These are phyloP conservation scores for Umimayanthus kanabou DNA, from an alignment of 92 coral and sea anemone genomes.

Conservation along the genomic window DNA sequence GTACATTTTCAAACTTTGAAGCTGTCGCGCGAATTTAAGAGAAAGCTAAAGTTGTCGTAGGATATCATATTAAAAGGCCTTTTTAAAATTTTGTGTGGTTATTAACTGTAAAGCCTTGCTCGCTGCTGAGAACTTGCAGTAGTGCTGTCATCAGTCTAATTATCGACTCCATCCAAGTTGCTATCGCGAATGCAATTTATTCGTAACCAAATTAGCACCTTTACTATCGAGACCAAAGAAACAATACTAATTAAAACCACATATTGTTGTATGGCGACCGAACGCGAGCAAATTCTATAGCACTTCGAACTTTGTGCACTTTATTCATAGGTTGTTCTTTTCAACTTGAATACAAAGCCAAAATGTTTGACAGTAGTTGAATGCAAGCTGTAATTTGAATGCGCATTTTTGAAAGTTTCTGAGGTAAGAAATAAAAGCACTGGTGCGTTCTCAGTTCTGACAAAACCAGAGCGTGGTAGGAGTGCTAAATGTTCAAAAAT, in stretches of 20 bases:
- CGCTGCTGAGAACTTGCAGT: background rate
- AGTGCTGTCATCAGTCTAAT: conserved; percentile 10
- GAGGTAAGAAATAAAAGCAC: background rate
- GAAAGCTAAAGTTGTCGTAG: too few species aligned
- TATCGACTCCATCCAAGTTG: background rate
- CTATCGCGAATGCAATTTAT: conserved; percentile 5
- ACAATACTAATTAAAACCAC: background rate
- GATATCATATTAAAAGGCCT: too few species aligned
- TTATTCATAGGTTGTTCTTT: background rate
- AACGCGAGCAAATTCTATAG: background rate
- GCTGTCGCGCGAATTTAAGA: too few species aligned
- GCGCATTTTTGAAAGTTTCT: background rate
- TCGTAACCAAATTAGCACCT: conserved; percentile 31
- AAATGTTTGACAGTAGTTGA: background rate
- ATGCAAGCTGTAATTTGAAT: conserved; percentile 1
- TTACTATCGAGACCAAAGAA: background rate
- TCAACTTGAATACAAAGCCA: background rate
- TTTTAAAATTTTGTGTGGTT: too few species aligned
- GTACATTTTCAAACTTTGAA: too few species aligned
- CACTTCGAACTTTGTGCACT: background rate
- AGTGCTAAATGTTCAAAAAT: background rate
- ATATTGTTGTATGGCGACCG: background rate
- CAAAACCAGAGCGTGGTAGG: background rate
- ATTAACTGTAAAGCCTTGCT: too few species aligned
- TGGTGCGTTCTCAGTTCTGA: background rate